These are phyloP conservation scores for Plecturocebus donacophilus DNA, from an alignment of 2,113 vertebrate genomes.

Conservation along the genomic window DNA sequence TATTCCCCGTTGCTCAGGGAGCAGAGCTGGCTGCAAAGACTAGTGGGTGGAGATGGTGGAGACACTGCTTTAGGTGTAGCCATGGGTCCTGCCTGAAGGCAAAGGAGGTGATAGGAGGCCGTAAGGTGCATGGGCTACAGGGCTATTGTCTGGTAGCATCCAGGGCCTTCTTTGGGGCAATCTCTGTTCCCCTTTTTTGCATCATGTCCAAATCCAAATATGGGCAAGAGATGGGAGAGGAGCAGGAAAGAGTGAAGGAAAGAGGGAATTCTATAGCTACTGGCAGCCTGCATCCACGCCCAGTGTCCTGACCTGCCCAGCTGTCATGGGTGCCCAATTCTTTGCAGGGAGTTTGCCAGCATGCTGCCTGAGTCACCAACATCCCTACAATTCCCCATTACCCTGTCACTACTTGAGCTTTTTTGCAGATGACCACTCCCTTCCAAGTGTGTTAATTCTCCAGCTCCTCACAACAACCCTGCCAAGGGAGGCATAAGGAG, in stretches of 20 bases:
- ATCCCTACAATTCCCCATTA: accelerated
- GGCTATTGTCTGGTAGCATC: background rate
- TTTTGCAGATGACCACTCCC: background rate
- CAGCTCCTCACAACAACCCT: background rate
- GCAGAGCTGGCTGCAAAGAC: background rate
- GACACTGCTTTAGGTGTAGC: background rate
- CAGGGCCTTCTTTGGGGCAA: background rate
- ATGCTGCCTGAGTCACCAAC: background rate
- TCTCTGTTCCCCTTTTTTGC: background rate
- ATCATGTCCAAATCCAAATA: background rate
- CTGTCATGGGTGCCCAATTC: accelerated
- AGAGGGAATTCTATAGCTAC: accelerated
- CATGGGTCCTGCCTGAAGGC: accelerated
- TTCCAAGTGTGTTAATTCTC: background rate
- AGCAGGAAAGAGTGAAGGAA: background rate
- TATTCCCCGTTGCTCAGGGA: constrained; percentile 74
- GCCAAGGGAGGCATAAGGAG: background rate
- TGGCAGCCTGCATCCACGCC: background rate
- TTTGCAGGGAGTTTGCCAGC: background rate
- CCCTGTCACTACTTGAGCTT: background rate
- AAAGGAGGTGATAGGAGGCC: no score
- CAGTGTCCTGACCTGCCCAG: accelerated
- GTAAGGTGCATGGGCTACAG: no score
- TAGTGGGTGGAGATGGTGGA: background rate
- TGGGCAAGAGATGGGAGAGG: background rate